These are phyloP conservation scores for Pteria penguin DNA, from an alignment of 2,888 invertebrate species.

Conservation along the genomic window DNA sequence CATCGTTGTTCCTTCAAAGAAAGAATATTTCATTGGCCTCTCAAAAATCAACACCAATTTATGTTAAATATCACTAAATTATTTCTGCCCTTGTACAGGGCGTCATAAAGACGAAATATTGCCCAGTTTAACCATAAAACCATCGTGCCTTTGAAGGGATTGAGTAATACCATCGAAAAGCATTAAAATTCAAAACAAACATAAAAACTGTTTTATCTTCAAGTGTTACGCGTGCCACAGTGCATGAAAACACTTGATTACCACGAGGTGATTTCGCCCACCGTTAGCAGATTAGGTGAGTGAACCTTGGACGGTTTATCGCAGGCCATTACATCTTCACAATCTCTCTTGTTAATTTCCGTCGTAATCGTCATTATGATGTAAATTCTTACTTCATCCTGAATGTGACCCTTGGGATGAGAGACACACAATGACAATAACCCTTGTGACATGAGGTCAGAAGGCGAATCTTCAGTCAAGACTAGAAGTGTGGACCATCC, in stretches of 20 bases:
- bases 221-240: background rate
- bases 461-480: too few species aligned
- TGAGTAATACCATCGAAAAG: background rate
- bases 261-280: background rate
- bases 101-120: too few species aligned
- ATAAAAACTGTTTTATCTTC: background rate
- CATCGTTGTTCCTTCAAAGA: background rate
- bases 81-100: too few species aligned
- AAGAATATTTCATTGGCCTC: too few species aligned
- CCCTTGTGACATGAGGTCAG: background rate
- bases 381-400: background rate
- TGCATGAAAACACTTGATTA: background rate
- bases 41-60: too few species aligned
- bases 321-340: background rate
- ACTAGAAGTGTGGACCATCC: too few species aligned
- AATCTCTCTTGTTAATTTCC: background rate
- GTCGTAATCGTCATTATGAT: background rate
- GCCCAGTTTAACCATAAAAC: background rate
- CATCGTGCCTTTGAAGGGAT: background rate
- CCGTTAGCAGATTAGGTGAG: background rate
- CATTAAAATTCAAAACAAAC: background rate
- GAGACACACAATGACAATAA: background rate
- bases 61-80: too few species aligned
- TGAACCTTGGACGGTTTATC: background rate
- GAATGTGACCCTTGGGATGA: background rate